Conservation (phyloP, 2,888 invertebrate species). For the Hypomecis punctinalis region DNA sequence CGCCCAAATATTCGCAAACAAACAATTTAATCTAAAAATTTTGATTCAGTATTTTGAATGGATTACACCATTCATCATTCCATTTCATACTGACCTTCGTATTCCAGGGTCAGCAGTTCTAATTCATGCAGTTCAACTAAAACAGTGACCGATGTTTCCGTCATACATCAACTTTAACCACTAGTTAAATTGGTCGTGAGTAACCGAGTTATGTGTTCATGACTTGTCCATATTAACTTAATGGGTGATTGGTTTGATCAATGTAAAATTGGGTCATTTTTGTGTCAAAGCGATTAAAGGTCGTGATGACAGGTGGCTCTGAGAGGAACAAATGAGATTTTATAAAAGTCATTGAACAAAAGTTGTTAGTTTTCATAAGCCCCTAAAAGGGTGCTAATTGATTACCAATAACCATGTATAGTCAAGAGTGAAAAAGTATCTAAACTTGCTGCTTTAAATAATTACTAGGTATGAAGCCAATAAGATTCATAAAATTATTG, state of each 20-base stretch:
- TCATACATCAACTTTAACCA: slow-evolving; percentile 21
- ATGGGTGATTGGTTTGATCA: background rate
- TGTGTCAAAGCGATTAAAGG: background rate
- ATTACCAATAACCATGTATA: too few species aligned
- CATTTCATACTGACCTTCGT: slow-evolving; percentile 23
- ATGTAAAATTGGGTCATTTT: background rate
- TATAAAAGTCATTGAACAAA: too few species aligned
- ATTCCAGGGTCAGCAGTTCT: slow-evolving; percentile 17
- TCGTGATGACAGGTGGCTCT: too few species aligned
- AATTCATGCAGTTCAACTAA: slow-evolving; percentile 22
- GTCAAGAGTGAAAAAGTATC: too few species aligned
- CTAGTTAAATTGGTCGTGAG: slow-evolving; percentile 23
- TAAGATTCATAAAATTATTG: too few species aligned
- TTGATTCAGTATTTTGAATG: slow-evolving; percentile 4
- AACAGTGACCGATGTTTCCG: slow-evolving; percentile 27
- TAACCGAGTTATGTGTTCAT: slow-evolving; percentile 6
- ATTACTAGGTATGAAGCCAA: too few species aligned
- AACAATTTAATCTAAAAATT: too few species aligned
- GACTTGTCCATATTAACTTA: slow-evolving; percentile 10
- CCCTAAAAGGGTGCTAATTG: too few species aligned
- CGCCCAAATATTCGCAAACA: too few species aligned
- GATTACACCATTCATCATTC: slow-evolving; percentile 21
- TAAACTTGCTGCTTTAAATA: too few species aligned
- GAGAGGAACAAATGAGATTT: too few species aligned
- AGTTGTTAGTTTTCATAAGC: too few species aligned